Base-by-base conservation (phyloP, 2,888 invertebrate species). In the Phortica okadai region DNA sequence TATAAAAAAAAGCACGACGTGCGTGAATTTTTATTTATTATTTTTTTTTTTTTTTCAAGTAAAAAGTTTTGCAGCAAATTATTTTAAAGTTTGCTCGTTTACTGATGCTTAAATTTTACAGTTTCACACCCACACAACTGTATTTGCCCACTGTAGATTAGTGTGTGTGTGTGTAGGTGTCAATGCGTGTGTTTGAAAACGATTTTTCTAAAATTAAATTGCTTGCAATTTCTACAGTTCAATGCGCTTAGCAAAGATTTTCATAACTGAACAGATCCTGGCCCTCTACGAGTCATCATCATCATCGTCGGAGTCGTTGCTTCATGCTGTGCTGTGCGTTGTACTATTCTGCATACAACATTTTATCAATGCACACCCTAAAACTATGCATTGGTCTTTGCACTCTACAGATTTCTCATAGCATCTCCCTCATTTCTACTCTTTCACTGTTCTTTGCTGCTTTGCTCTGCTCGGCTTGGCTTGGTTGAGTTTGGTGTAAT, bases 171-270 rank as follows among this genome's bases (percentile, higher is more conserved):
- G 50, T 50, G 50, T 50, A 33, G 33, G 33, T 33, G 33, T 33
- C 33, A 54, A 2, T 54, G 54, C 54, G 50, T 50, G 14, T 50
- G 50, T 66, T 11, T 66, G 70, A 25, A 70, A 70, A 54, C 50
- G 70, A 70, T 70, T 56, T 72, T 56, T 72, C 70, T 72, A 84
- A 85, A 85, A 87, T 87, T 86, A 88, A 87, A 87, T 85, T 88
- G 88, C 84, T 83, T 78, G 82, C 87, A 87, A 87, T 87, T 87
- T 88, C 83, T 87, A 88, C 87, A 86, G 88, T 87, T 87, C 87
- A 88, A 88, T 87, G 87, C 87, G 85, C 86, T 88, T 84, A 80
- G 81, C 81, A 87, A 81, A 87, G 86, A 87, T 86, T 86, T 86
- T 85, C 87, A 86, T 86, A 86, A 85, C 87, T 87, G 80, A 79